Base-by-base conservation (phyloP, 2,113 vertebrate genomes). In the Tachycineta bicolor region DNA sequence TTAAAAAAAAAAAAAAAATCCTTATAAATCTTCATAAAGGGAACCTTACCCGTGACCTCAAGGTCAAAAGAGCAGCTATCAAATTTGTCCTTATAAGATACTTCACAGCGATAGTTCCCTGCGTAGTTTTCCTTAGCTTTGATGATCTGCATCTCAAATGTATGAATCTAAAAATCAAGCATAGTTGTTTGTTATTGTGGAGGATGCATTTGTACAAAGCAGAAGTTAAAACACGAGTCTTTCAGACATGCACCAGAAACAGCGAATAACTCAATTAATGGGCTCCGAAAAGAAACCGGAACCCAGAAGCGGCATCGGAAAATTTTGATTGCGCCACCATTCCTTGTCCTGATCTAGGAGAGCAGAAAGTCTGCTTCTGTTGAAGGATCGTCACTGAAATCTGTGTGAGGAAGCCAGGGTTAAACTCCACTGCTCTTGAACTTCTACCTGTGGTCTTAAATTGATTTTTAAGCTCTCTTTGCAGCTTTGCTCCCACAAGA, bases 81-180 rank as follows among this genome's bases (percentile, higher is more conserved):
- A 96, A 99, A 99, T 96, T 99, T 99, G 98, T 99, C 99, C 97
- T 99, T 99, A 90, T 99, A 99, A 84, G 96, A 98, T 69, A 99
- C 99, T 97, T 99, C 99, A 33, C 99, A 99, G 71, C 99, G 98
- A 97, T 99, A 99, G 97, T 99, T 99, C 39, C 99, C 99, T 37
- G 98, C 98, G 6, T 98, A 99, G 96, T 99, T 99, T n/a, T 99
- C 98, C 94, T 99, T 99, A 73, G 99, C 99, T 96, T 99, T 99
- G 96, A 99, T 99, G 93, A 99, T 99, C 63, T 99, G 98, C 99
- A 99, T 99, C 97, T 99, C 99, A 93, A 99, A 99, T 9, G 99
- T 99, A 92, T 99, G 99, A n/a, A 99, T 94, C 99, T 99, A 96
- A 75, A 97, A 96, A 34, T 24, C 44, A 90, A 91, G 73, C 18